phyloP scores from a whole-genome alignment of 2,797 vertebrate genomes.

The Neolamprologus multifasciatus region DNA sequence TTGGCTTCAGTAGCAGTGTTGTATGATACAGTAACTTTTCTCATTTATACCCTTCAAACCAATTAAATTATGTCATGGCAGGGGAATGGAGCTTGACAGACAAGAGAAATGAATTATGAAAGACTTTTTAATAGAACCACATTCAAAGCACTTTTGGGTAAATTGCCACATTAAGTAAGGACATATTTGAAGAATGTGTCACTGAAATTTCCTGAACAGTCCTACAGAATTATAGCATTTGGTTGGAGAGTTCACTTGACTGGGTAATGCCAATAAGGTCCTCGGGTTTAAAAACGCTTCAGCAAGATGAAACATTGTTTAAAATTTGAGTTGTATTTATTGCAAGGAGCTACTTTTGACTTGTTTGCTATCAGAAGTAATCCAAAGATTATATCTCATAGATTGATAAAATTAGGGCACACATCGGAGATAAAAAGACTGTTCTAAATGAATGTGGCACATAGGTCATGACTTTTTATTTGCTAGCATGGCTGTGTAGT shows the following conservation, averaged over 20 bases:
- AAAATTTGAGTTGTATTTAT: background rate
- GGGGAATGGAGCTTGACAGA: constrained; percentile 18
- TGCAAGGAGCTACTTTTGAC: background rate
- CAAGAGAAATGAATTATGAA: constrained; percentile 50
- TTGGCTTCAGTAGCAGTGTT: constrained; percentile 20
- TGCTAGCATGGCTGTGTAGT: background rate
- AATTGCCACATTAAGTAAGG: constrained; percentile 30
- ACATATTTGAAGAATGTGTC: constrained; percentile 26
- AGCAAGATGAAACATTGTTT: background rate
- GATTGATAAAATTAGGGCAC: background rate
- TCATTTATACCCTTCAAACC: constrained; percentile 55
- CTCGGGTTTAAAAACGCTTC: background rate
- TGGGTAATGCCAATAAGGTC: background rate
- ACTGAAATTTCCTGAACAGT: background rate
- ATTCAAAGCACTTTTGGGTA: constrained; percentile 46
- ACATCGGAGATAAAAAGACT: background rate
- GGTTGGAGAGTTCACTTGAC: background rate
- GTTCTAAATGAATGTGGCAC: background rate
- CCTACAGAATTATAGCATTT: background rate
- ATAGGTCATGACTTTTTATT: background rate
- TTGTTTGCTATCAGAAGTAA: background rate
- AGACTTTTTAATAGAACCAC: constrained; percentile 29
- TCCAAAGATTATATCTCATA: background rate
- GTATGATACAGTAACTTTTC: constrained; percentile 13
- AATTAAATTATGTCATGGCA: constrained; percentile 56